These are phyloP conservation scores for Pristionchus exspectatus DNA, from an alignment of 2,888 invertebrate genomes.

Conservation along the genomic window DNA sequence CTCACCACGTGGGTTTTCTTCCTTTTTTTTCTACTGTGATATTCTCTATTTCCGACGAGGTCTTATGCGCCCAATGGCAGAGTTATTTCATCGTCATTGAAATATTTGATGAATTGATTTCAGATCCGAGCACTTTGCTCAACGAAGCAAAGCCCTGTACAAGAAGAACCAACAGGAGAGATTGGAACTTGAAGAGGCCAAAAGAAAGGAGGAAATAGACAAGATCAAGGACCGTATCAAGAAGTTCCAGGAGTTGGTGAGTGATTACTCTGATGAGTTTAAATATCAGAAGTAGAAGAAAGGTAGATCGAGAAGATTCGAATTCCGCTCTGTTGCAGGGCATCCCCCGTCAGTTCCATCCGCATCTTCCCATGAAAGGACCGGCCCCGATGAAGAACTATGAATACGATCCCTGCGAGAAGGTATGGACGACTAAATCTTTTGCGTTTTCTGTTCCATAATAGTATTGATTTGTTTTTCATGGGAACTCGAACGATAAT, in stretches of 20 bases:
- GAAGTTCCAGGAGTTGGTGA: background rate
- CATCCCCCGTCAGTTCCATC: background rate
- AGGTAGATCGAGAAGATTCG: no score
- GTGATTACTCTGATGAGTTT: background rate
- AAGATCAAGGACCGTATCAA: background rate
- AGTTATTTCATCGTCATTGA: background rate
- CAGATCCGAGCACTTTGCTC: background rate
- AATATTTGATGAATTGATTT: background rate
- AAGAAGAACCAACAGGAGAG: background rate
- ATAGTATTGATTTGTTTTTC: no score
- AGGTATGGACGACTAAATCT: background rate
- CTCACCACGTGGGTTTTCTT: background rate
- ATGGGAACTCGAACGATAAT: background rate
- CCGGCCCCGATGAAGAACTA: background rate
- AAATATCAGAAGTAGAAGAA: background rate
- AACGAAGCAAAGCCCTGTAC: background rate
- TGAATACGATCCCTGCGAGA: background rate
- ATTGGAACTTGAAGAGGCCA: background rate
- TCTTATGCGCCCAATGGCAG: background rate
- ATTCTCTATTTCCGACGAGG: background rate
- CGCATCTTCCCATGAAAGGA: background rate
- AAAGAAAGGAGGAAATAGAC: background rate
- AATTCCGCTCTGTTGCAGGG: background rate
- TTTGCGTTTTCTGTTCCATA: no score
- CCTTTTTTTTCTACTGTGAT: background rate